Base-by-base conservation (phyloP, 1,140 invertebrate species). In the Cotesia glomerata region DNA sequence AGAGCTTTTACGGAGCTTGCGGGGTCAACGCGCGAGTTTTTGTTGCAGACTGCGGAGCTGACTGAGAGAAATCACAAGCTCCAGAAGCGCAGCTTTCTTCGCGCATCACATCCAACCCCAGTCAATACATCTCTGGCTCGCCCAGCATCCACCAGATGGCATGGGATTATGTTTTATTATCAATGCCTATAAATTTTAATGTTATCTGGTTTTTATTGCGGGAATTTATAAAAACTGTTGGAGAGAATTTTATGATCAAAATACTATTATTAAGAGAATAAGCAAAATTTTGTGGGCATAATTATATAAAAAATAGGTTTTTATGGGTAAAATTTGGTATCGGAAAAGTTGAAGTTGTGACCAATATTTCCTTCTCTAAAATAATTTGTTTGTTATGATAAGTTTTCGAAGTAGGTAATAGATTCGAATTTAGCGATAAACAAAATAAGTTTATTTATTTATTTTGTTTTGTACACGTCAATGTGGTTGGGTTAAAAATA, bases 131-230 rank as follows among this genome's bases (percentile, higher is more conserved):
- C 83, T 81, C 80, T 71, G 76, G 72, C 81, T 85, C 69, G 71
- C 80, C 61, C 82, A 87, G 82, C 85, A 83, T 85, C 84, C 85
- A 84, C 79, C 80, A 86, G 84, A 85, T 84, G 84, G 84, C 85
- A 79, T 72, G 74, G 67, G 39, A 61, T 45, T 45, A 39, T 75
- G 51, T 69, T 36, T 61, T 39, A 51, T 34, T 51, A 18, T n/a
- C 34, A n/a, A 58, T 54, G 66, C 32, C 63, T 36, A 59, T 18
- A 72, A 58, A 61, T 26, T 26, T 26, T 45, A 45, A 45, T 45
- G 5, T 11, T 9, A 45, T 45, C 39, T 78, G 72, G 74, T 69
- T 49, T 66, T 74, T 51, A 26, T 26, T 26, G 26, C 26, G 26
- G 26, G 26, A 26, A 26, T 26, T 26, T 26, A 14, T 58, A 16